Evolutionary conservation across 2,113 vertebrate genomes (phyloP).

Genomic region (Mus pahari): DNA sequence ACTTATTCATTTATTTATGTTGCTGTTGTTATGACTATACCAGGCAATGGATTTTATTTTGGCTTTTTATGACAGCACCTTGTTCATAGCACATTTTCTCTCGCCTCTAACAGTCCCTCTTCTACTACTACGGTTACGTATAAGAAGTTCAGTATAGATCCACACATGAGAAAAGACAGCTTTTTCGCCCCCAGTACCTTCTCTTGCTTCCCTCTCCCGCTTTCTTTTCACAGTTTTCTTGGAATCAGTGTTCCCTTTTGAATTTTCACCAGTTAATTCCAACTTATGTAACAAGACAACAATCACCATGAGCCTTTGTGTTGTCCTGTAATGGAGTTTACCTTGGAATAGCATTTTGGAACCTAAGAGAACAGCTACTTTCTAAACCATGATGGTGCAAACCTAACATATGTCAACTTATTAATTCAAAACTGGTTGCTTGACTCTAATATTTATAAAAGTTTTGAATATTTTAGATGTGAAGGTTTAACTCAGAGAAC

Average conservation of each 20-base stretch:
- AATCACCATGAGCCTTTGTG: background rate
- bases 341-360: background rate
- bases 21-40: background rate
- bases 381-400: background rate
- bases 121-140: background rate
- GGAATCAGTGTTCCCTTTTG: background rate
- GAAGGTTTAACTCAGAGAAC: slow-evolving; percentile 18
- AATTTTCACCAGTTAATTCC: background rate
- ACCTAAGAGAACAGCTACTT: background rate
- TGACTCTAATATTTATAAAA: slow-evolving; percentile 44
- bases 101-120: background rate
- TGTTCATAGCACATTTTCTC: no score
- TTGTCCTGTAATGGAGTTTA: background rate
- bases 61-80: background rate
- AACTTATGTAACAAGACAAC: background rate
- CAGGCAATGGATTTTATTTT: background rate
- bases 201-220: background rate
- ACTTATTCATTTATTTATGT: no score
- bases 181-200: background rate
- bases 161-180: background rate
- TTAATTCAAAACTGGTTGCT: background rate
- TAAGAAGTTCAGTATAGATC: background rate
- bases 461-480: slow-evolving; percentile 46
- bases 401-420: background rate
- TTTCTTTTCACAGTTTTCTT: background rate